Evolutionary conservation across 1,140 invertebrate genomes (phyloP).

Genomic region (Heliconius melpomene): DNA sequence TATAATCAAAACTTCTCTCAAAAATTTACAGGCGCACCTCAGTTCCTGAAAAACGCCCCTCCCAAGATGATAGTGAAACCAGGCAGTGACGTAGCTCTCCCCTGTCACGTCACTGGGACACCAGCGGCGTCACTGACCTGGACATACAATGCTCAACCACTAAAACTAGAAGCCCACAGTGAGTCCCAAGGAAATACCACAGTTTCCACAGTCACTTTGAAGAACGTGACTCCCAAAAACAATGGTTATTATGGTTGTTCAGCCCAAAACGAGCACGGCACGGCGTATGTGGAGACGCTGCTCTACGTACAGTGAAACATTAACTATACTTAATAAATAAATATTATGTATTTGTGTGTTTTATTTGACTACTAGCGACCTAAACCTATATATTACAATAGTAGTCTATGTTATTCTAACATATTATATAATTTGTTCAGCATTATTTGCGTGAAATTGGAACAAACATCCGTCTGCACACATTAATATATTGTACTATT

Average conservation of each 20-base stretch:
- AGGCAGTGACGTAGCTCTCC: constrained; percentile 7
- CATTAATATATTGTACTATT: too few relatives aligned
- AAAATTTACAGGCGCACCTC: constrained; percentile 4
- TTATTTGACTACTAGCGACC: neutral
- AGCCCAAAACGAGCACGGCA: neutral
- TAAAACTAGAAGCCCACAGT: neutral
- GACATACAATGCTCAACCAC: constrained; percentile 7
- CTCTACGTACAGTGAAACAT: constrained; percentile 5
- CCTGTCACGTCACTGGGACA: constrained; percentile 1
- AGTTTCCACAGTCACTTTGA: neutral
- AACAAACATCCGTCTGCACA: too few relatives aligned
- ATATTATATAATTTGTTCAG: too few relatives aligned
- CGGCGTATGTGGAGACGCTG: constrained; percentile 7
- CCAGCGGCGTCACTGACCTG: neutral
- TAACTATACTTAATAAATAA: neutral
- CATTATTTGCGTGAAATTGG: too few relatives aligned
- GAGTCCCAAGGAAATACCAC: neutral
- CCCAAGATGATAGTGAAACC: neutral
- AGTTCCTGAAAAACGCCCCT: neutral
- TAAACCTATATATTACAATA: too few relatives aligned
- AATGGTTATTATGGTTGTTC: constrained; percentile 14
- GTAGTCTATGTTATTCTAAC: too few relatives aligned
- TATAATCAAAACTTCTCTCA: too few relatives aligned
- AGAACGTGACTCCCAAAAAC: neutral
- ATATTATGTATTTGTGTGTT: neutral